Evolutionary conservation across 2,797 vertebrate genomes (phyloP), one percentile per base, ranked within the genome.

Genomic region (Myoxocephalus aenaeus): DNA sequence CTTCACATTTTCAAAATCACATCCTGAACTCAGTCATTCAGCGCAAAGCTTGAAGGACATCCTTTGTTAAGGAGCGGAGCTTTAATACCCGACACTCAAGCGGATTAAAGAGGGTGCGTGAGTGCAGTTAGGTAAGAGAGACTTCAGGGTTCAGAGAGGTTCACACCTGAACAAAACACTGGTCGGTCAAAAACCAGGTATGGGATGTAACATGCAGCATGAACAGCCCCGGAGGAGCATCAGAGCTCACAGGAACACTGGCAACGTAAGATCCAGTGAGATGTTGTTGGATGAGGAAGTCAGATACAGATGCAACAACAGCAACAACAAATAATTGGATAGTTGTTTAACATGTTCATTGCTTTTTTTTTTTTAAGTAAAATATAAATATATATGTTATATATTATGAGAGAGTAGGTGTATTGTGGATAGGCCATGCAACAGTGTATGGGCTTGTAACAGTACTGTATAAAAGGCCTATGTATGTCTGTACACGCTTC

Each of bases 21-120:
- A 65, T 78, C 18, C 51, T 78, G 70, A 79, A 68, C 68, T 57
- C 56, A 74, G 77, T 48, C 75, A 84, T 80, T 88, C 86, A 83
- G 80, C 59, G 82, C 61, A 71, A 85, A 78, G 84, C 85, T 72
- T 77, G 85, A 91, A 91, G 86, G 81, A 88, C 82, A 79, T 68
- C 72, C 82, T 89, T 92, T 92, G 91, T 91, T 75, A 46, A 73
- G 67, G 73, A 64, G 78, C 79, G 65, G 65, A 79, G 74, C 83
- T 82, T 77, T 86, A 90, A 87, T 87, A 86, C 82, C 75, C 70
- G 75, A 73, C 83, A 81, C 80, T 87, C 77, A 64, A 64, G 76
- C 76, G 88, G 87, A 90, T 88, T 92, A 91, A 77, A 83, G 82
- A 44, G 44, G 36, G 78, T 74, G 76, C 20, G 29, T 73, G 70